A percentile compares a stretch with the other conserved stretches of the same genome.
phyloP scores from a whole-genome alignment of 1,140 invertebrate species.

The Panagrolaimus sp. region DNA sequence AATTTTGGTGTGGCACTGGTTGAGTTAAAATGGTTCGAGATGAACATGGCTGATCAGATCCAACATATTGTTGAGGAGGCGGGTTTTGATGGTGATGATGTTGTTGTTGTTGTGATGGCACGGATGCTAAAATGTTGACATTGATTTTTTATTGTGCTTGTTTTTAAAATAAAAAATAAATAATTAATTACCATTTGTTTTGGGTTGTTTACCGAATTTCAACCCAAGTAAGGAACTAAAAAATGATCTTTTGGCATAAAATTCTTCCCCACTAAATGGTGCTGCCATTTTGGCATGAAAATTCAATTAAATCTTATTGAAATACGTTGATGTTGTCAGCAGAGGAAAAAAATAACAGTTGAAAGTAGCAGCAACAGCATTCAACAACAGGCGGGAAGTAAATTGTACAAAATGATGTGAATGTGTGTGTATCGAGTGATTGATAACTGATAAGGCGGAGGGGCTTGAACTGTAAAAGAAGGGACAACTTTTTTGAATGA shows the following conservation, averaged over 20 bases:
- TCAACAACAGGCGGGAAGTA: neutral
- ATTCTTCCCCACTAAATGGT: conserved; percentile 40
- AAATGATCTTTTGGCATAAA: conserved; percentile 16
- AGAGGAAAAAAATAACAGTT: conserved; percentile 3
- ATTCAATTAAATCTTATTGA: neutral
- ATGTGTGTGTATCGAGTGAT: conserved; percentile 15
- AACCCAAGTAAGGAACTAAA: conserved; percentile 5
- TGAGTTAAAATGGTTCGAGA: conserved; percentile 23
- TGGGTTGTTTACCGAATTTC: neutral
- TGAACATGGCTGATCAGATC: conserved; percentile 29
- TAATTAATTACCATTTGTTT: too few species aligned
- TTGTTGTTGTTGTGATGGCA: conserved; percentile 24
- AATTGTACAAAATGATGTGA: neutral
- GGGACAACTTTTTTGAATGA: too few species aligned
- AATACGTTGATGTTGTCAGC: neutral
- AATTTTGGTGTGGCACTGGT: neutral
- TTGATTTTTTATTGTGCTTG: neutral
- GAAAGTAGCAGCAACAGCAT: conserved; percentile 7
- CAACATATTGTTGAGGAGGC: conserved; percentile 7
- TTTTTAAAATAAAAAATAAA: too few species aligned
- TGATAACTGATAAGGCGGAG: conserved; percentile 6
- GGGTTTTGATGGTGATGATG: conserved; percentile 17
- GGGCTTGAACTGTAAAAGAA: too few species aligned
- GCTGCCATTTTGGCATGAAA: conserved; percentile 25
- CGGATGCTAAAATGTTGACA: conserved; percentile 16